Evolutionary conservation across 1,140 invertebrate genomes (phyloP), one percentile per base, ranked within the genome.

Genomic region (Anagrus nilaparvatae): DNA sequence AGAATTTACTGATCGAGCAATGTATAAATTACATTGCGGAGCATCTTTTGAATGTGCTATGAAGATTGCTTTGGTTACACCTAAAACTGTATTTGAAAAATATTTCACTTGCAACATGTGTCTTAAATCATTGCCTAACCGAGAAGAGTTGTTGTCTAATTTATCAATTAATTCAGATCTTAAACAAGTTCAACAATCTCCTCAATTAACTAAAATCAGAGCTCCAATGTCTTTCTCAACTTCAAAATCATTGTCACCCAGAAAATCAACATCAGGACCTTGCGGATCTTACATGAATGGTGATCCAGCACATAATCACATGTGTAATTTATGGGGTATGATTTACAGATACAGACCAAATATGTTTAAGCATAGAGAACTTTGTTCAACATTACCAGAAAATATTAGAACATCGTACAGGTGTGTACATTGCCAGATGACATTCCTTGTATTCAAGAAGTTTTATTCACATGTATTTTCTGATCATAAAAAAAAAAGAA

Each of bases 71-170:
- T 36, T 60, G 0, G 66, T 69, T 0, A 35, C 62, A 0, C 66
- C 66, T 0, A 62, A 60, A 29, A 51, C 55, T 1, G 65, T 64
- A 1, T 50, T 47, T 1, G 64, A 69, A 18, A 62, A 60, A 17
- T 67, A 67, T 20, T 69, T 69, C 40, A 67, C 64, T 0, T 69
- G 66, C 13, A 69, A 67, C 35, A 69, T 69, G 66, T 69, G 66
- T 23, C 39, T 66, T 21, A 47, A 55, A 20, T 47, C 66, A 0
- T 45, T 67, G 50, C 16, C 40, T 0, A 57, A 59, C 12, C 44
- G 65, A 2, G 58, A 60, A 12, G 61, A 67, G 14, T 29, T 69
- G 5, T 40, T 69, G 1, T 49, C 28, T 4, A 65, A 69, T 14
- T 47, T 67, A 8, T 51, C 60, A 0, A 49, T 52, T 20, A 64